These are phyloP conservation scores for Borostomias antarcticus DNA, from an alignment of 2,797 vertebrate genomes.

Conservation along the genomic window DNA sequence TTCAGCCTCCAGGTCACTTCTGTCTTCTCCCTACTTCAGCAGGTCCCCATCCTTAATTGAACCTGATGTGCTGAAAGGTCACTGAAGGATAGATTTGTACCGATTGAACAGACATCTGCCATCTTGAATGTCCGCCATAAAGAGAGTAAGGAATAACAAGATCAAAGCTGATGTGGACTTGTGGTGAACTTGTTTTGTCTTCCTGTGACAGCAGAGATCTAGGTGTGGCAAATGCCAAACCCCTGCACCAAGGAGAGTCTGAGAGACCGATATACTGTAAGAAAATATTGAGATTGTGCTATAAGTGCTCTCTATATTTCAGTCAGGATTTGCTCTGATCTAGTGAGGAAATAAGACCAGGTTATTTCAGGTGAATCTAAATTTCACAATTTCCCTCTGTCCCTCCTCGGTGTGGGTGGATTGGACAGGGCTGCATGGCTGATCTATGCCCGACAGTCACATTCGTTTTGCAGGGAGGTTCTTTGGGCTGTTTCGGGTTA, in stretches of 20 bases:
- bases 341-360: too few species aligned
- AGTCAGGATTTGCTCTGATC: too few species aligned
- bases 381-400: neutral
- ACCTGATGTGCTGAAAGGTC: slow-evolving; percentile 51
- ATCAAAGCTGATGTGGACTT: neutral
- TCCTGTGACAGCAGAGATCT: neutral
- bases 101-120: slow-evolving; percentile 21
- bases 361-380: too few species aligned
- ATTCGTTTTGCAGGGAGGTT: neutral
- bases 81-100: slow-evolving; percentile 9
- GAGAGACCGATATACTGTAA: too few species aligned
- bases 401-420: neutral
- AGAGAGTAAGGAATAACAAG: neutral
- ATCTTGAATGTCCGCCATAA: slow-evolving; percentile 20
- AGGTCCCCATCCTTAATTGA: slow-evolving; percentile 49
- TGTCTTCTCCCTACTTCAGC: neutral
- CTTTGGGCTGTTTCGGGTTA: neutral
- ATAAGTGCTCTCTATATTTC: too few species aligned
- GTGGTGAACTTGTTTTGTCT: neutral
- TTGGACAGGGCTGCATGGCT: neutral
- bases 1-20: slow-evolving; percentile 6
- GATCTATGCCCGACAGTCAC: neutral
- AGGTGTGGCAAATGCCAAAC: too few species aligned
- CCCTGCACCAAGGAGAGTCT: too few species aligned
- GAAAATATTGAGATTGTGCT: too few species aligned